Evolutionary conservation across 2,113 vertebrate species (phyloP).

Genomic region (Gambusia affinis): DNA sequence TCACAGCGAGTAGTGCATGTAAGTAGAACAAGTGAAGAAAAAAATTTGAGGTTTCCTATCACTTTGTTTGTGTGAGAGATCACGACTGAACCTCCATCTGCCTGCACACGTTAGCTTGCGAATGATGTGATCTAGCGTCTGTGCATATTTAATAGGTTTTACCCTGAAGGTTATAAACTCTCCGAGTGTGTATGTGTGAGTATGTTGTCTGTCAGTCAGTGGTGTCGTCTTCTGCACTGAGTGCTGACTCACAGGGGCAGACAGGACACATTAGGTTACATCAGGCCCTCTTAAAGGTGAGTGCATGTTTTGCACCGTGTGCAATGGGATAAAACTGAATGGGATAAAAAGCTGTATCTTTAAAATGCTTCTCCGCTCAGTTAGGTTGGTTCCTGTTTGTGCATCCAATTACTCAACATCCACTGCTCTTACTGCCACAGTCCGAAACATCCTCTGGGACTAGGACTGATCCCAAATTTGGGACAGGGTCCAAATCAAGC

Average conservation of each 20-base stretch:
- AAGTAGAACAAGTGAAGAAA: neutral
- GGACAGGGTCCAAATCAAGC: slow-evolving; percentile 33
- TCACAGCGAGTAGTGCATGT: neutral
- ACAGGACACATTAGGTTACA: slow-evolving; percentile 41
- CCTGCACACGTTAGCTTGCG: slow-evolving; percentile 17
- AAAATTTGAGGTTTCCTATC: neutral
- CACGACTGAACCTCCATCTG: slow-evolving; percentile 14
- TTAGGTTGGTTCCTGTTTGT: slow-evolving; percentile 14
- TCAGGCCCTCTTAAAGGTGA: slow-evolving; percentile 54
- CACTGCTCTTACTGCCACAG: slow-evolving; percentile 9
- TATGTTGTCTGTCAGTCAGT: slow-evolving; percentile 22
- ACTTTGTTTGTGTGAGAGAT: slow-evolving; percentile 3
- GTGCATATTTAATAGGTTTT: slow-evolving; percentile 45
- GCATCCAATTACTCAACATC: slow-evolving; percentile 32
- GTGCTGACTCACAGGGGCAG: slow-evolving; percentile 70
- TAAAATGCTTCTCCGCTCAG: slow-evolving; percentile 23
- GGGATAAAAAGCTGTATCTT: slow-evolving; percentile 31
- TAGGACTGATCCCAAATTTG: slow-evolving; percentile 32
- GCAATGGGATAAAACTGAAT: slow-evolving; percentile 29
- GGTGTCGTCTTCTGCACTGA: slow-evolving; percentile 46
- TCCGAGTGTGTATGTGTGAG: slow-evolving; percentile 7
- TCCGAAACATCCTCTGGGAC: slow-evolving; percentile 23
- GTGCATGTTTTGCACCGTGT: slow-evolving; percentile 42
- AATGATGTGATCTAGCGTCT: slow-evolving; percentile 29
- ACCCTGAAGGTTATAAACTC: slow-evolving; percentile 43